These are phyloP conservation scores for Epinotia nisella DNA, from an alignment of 2,888 invertebrate species.

Conservation along the genomic window DNA sequence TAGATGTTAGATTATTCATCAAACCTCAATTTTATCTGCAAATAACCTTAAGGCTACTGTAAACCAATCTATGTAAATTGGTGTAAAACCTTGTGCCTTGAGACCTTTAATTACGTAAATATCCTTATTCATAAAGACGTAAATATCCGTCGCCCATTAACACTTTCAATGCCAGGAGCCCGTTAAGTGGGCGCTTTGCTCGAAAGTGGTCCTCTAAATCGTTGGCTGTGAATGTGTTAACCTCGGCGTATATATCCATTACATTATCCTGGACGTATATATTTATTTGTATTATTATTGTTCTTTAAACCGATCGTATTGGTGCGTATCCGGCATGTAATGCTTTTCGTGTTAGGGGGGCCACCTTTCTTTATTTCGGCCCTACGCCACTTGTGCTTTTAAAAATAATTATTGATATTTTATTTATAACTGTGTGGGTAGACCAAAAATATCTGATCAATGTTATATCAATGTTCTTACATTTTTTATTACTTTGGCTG, in stretches of 20 bases:
- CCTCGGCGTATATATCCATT: too few species aligned
- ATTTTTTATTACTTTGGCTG: not conserved
- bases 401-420: slow-evolving; percentile 54
- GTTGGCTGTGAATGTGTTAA: too few species aligned
- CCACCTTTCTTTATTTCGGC: slow-evolving; percentile 49
- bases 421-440: slow-evolving; percentile 38
- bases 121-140: too few species aligned
- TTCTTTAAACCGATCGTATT: slow-evolving; percentile 47
- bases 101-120: too few species aligned
- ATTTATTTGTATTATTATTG: slow-evolving; percentile 2
- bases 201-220: too few species aligned
- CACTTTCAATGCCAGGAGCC: too few species aligned
- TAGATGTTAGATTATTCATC: too few species aligned
- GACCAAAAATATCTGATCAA: not conserved
- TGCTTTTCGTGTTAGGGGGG: slow-evolving; percentile 67
- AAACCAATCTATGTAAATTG: not conserved
- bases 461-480: not conserved
- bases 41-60: too few species aligned
- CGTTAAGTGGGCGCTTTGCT: too few species aligned
- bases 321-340: slow-evolving; percentile 74
- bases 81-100: slow-evolving; percentile 3
- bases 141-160: too few species aligned
- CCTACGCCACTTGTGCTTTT: slow-evolving; percentile 79
- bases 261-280: not conserved
- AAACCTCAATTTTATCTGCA: too few species aligned